phyloP scores from a whole-genome alignment of 1,140 invertebrate genomes.

The Rhizoglyphus robini region DNA sequence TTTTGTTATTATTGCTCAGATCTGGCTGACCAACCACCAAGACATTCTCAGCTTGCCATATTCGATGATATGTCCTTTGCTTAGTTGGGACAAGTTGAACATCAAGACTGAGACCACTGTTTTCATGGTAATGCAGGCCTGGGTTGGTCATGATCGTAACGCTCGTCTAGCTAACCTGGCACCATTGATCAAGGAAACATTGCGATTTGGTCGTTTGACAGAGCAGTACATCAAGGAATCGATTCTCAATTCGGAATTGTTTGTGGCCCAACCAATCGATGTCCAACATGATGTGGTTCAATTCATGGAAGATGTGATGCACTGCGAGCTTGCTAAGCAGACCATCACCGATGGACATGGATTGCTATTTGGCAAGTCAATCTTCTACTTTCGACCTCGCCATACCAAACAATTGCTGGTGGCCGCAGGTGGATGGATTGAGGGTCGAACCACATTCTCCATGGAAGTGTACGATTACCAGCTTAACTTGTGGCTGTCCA shows the following conservation, averaged over 20 bases:
- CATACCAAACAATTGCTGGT: slow-evolving; percentile 36
- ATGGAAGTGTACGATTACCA: slow-evolving; percentile 62
- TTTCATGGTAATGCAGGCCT: slow-evolving; percentile 10
- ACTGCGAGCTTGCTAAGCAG: not conserved
- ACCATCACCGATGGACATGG: not conserved
- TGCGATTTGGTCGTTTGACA: slow-evolving; percentile 6
- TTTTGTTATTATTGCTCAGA: slow-evolving; percentile 20
- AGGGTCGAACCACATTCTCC: slow-evolving; percentile 50
- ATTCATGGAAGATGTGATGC: not conserved
- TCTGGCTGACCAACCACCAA: not conserved
- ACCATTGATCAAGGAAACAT: not conserved
- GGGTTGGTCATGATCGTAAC: not conserved
- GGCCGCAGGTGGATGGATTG: slow-evolving; percentile 59
- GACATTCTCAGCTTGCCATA: no score
- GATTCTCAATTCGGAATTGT: not conserved
- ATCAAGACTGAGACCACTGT: not conserved
- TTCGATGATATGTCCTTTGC: no score
- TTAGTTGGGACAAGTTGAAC: no score
- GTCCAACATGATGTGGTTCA: not conserved
- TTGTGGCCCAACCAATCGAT: not conserved
- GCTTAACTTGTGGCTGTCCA: slow-evolving; percentile 51
- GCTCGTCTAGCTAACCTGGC: not conserved
- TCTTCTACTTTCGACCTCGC: not conserved
- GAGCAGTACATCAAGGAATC: no score
- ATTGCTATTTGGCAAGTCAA: not conserved